Percentiles rank a stretch among this genome's conserved stretches.
Conservation (phyloP, 2,888 invertebrate species). For the Dascillus cervinus region DNA sequence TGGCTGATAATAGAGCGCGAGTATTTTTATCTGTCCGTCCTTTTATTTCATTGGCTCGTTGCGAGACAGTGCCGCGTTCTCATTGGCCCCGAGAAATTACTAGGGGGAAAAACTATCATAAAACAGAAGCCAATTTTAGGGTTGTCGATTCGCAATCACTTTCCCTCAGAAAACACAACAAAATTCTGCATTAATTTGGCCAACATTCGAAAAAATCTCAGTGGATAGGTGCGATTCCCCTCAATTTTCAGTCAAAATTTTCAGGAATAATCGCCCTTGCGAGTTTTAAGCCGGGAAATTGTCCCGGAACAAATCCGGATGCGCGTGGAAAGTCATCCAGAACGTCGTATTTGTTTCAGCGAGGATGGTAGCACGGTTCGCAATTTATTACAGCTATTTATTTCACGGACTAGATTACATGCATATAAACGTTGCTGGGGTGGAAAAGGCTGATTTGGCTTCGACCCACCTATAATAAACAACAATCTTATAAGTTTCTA, state of each 20-base stretch:
- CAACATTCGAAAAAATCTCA: too few species aligned
- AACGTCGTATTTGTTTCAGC: conserved; percentile 9
- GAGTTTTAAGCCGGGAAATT: too few species aligned
- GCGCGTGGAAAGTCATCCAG: conserved; percentile 15
- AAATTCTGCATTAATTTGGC: too few species aligned
- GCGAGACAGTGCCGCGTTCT: conserved; percentile 34
- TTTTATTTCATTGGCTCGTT: conserved; percentile 42
- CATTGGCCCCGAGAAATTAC: conserved; percentile 47
- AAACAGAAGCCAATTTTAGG: conserved; percentile 32
- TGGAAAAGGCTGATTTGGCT: conserved; percentile 11
- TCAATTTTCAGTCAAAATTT: too few species aligned
- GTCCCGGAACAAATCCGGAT: too few species aligned
- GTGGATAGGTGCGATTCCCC: too few species aligned
- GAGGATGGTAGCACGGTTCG: conserved; percentile 39
- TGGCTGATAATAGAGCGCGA: conserved; percentile 44
- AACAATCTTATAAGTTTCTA: conserved; percentile 10
- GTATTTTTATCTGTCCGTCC: conserved; percentile 46
- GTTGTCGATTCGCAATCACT: conserved; percentile 15
- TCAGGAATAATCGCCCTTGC: too few species aligned
- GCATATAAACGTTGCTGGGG: conserved; percentile 41
- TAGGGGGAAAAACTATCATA: conserved; percentile 42
- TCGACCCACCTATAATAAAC: conserved; percentile 17
- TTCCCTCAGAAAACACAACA: too few species aligned
- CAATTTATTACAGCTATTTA: conserved; percentile 70
- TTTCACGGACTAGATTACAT: conserved; percentile 45